Evolutionary conservation across 2,113 vertebrate genomes (phyloP), one percentile per base, ranked within the genome.

Genomic region (Butorides virescens): DNA sequence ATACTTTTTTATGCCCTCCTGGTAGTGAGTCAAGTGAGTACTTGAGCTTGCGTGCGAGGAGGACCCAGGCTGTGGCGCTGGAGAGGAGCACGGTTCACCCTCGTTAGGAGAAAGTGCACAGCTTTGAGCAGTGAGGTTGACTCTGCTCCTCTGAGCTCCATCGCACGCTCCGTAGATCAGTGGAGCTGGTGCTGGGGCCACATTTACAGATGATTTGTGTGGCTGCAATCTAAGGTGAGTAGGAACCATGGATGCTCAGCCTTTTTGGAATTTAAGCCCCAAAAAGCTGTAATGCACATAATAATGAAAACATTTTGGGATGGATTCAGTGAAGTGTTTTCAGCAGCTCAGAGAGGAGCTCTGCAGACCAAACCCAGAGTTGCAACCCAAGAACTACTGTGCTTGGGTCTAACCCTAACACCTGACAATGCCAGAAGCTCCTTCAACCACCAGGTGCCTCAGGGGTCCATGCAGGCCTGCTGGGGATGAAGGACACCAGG

Each of bases 1-100:
- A 94, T 89, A n/a, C 36, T 49, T 84, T 87, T 95, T 90, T 80
- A 34, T 83, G 78, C 68, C 49, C 72, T 92, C 72, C 65, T 72
- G 66, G 93, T 91, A 59, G 49, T 2, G 37, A 91, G 34, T 66
- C 49, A 90, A 85, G n/a, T n/a, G n/a, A n/a, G 71, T 78, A 66
- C 80, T 75, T 0, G 0, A 42, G 78, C 34, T 71, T 59, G 72
- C 30, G 23, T 26, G 52, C 1, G 4, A 91, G 66, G 61, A 88
- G 79, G 13, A 67, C 14, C 13, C 63, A 44, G 80, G 55, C 59
- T 73, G 58, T 47, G 86, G 86, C 59, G 72, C 79, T 63, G 72
- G 59, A 36, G 47, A 59, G 44, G 26, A 58, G 49, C 56, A 15
- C 0, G 3, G 70, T 15, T 73, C 80, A 37, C 21, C 15, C 65